Evolutionary conservation across 2,113 vertebrate genomes (phyloP).

Genomic region (Mastomys natalensis): DNA sequence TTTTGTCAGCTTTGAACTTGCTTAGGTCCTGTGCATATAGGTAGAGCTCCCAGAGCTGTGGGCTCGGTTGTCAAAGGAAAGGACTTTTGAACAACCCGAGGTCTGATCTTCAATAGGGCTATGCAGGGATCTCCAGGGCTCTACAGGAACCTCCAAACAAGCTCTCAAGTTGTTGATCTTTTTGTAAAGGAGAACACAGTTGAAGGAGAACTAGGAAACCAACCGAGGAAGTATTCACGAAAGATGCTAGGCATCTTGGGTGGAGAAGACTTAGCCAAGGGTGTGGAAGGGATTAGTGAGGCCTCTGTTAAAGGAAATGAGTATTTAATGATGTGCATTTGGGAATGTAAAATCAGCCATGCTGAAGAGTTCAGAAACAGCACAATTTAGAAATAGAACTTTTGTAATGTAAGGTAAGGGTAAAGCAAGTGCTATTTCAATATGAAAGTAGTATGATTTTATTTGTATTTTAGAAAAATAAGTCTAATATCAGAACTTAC

Average conservation of each 20-base stretch:
- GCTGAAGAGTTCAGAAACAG: background rate
- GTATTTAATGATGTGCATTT: background rate
- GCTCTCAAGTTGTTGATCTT: background rate
- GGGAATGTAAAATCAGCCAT: background rate
- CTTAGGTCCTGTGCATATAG: background rate
- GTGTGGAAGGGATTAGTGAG: background rate
- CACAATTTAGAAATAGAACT: background rate
- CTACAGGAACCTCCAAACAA: background rate
- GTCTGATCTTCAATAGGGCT: background rate
- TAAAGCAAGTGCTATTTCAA: background rate
- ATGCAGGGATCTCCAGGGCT: background rate
- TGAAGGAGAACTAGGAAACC: background rate
- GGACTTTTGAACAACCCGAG: background rate
- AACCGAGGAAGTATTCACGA: background rate
- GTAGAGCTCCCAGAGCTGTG: background rate
- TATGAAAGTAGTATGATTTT: background rate
- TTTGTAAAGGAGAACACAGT: constrained; percentile 5
- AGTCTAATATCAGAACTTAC: background rate
- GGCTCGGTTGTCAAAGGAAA: background rate
- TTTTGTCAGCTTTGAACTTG: background rate
- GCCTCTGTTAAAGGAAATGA: background rate
- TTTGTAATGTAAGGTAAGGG: background rate
- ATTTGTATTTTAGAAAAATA: constrained; percentile 54
- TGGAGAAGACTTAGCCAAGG: background rate
- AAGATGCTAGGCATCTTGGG: background rate